phyloP scores from a whole-genome alignment of 2,113 vertebrate species.

The Bombycilla garrulus region DNA sequence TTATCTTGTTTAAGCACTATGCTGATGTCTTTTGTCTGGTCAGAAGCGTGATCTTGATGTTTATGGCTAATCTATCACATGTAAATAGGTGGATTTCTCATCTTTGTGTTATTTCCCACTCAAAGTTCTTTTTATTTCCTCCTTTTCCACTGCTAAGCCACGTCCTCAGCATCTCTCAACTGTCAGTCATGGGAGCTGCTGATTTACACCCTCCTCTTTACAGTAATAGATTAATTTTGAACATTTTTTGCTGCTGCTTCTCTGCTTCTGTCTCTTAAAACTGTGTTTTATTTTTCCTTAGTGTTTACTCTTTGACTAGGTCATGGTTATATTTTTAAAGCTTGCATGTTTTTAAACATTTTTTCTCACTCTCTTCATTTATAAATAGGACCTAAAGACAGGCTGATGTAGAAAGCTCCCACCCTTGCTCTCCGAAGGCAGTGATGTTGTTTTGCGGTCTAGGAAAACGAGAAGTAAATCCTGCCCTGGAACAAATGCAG shows the following conservation, averaged over 20 bases:
- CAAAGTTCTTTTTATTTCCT: neutral
- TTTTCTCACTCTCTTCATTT: slow-evolving; percentile 24
- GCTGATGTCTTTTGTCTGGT: neutral
- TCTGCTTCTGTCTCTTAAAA: neutral
- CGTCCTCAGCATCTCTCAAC: neutral
- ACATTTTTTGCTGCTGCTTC: neutral
- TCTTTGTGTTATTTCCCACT: neutral
- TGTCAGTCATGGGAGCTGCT: neutral
- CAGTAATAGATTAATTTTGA: neutral
- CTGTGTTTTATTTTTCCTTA: neutral
- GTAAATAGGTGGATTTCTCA: neutral
- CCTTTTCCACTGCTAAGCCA: neutral
- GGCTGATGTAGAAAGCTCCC: neutral
- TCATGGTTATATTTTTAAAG: slow-evolving; percentile 46
- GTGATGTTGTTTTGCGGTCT: neutral
- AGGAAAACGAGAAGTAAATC: neutral
- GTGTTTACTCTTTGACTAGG: slow-evolving; percentile 40
- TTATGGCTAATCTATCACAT: neutral
- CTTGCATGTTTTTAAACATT: slow-evolving; percentile 9
- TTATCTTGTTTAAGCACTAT: neutral
- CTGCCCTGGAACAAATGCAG: neutral
- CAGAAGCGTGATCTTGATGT: neutral
- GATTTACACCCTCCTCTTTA: neutral
- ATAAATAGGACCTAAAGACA: slow-evolving; percentile 22
- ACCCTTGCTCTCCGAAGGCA: neutral